phyloP scores from a whole-genome alignment of 2,113 vertebrate genomes.

The Lycocorax pyrrhopterus region DNA sequence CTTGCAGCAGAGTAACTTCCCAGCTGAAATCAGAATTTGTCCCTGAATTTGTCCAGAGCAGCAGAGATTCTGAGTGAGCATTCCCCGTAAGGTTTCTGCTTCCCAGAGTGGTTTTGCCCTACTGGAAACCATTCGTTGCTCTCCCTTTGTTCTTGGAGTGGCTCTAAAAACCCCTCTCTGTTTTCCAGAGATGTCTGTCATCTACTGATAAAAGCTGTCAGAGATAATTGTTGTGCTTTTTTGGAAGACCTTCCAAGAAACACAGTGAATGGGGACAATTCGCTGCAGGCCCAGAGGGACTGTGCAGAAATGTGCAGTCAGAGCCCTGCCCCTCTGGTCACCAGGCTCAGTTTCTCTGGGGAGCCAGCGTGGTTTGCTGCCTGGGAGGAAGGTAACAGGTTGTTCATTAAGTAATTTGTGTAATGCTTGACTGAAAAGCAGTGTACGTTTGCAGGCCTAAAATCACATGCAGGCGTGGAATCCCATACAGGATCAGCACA shows the following conservation, averaged over 20 bases:
- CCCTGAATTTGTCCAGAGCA: background rate
- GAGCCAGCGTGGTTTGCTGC: background rate
- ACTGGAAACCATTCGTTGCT: background rate
- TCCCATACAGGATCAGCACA: background rate
- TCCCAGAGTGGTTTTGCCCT: background rate
- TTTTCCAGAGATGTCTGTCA: background rate
- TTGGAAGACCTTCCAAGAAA: background rate
- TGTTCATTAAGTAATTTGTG: constrained; percentile 25
- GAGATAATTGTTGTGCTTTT: background rate
- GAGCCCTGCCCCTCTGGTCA: background rate
- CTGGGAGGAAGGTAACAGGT: constrained; percentile 17
- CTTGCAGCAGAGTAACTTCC: background rate
- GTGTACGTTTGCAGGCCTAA: background rate
- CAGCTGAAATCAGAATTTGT: background rate
- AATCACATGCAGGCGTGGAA: background rate
- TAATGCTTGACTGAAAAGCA: constrained; percentile 29
- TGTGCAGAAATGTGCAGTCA: background rate
- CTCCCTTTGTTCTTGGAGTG: background rate
- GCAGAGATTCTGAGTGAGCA: background rate
- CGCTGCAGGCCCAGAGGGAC: background rate
- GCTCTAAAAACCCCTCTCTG: background rate
- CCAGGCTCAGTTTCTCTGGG: background rate
- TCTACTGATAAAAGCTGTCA: background rate
- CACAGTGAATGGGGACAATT: background rate
- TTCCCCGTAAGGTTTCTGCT: background rate